These are phyloP conservation scores for Sebastes cheni DNA, from an alignment of 2,797 vertebrate genomes.

Conservation along the genomic window DNA sequence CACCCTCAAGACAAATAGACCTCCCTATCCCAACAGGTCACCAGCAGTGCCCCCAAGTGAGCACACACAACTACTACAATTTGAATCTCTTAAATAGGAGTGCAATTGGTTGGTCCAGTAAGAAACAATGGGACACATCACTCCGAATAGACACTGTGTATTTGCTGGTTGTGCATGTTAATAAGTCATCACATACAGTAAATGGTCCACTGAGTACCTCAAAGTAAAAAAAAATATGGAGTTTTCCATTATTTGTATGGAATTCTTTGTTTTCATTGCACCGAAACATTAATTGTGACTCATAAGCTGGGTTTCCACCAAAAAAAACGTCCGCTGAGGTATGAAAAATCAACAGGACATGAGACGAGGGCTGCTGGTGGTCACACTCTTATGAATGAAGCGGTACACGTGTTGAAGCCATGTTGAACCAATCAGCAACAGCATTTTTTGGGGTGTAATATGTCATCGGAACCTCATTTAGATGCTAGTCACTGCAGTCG, in stretches of 20 bases:
- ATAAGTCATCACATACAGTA: neutral
- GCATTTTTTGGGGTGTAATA: neutral
- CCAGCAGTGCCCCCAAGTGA: conserved; percentile 9
- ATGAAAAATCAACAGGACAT: too few species aligned
- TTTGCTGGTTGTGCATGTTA: neutral
- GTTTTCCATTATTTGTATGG: too few species aligned
- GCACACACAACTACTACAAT: neutral
- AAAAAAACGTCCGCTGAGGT: too few species aligned
- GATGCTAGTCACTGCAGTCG: neutral
- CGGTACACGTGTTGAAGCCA: neutral
- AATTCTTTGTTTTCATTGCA: too few species aligned
- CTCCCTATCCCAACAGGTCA: neutral
- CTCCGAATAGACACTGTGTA: neutral
- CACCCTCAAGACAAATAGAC: conserved; percentile 1
- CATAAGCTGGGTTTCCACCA: too few species aligned
- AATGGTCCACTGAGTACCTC: neutral
- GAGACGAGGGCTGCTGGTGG: too few species aligned
- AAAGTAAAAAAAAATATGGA: neutral
- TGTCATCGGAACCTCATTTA: neutral
- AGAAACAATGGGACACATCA: neutral
- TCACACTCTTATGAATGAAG: too few species aligned
- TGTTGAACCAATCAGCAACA: neutral
- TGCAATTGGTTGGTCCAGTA: neutral
- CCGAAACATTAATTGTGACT: too few species aligned
- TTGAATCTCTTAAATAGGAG: neutral